phyloP scores from a whole-genome alignment of 92 coral and sea anemone species.

The Meandrina meandrites region DNA sequence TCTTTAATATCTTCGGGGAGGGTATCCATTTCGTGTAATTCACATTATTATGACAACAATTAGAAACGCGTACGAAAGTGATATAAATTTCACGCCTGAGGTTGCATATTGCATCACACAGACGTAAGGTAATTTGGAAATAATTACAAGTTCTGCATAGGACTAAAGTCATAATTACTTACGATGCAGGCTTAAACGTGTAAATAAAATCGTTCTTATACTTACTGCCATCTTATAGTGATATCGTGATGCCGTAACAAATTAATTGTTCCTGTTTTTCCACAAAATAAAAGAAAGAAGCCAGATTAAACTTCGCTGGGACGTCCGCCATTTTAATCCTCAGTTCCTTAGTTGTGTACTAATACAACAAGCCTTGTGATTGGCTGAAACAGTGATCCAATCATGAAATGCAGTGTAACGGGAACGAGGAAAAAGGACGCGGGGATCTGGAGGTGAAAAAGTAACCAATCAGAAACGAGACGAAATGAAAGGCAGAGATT shows the following conservation, averaged over 20 bases:
- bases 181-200: not conserved
- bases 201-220: not conserved
- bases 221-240: slow-evolving; percentile 97
- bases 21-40: not conserved
- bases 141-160: not conserved
- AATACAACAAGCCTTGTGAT: slow-evolving; percentile 5
- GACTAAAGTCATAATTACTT: not conserved
- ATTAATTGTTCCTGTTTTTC: slow-evolving; percentile 45
- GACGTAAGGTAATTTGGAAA: not conserved
- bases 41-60: not conserved
- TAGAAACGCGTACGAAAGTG: not conserved
- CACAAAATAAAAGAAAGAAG: slow-evolving; percentile 32
- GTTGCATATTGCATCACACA: not conserved
- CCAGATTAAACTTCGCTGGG: too few species aligned
- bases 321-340: slow-evolving; percentile 52
- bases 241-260: slow-evolving; percentile 90
- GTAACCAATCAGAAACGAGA: slow-evolving; percentile 30
- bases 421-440: not conserved
- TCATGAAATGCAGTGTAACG: not conserved
- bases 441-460: slow-evolving; percentile 9
- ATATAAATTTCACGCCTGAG: not conserved
- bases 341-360: not conserved
- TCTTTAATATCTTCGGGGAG: not conserved
- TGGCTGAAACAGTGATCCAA: slow-evolving; percentile 3
- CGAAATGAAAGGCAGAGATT: not conserved